Conservation (phyloP, 2,113 vertebrate genomes). For the Actenoides lindsayi region DNA sequence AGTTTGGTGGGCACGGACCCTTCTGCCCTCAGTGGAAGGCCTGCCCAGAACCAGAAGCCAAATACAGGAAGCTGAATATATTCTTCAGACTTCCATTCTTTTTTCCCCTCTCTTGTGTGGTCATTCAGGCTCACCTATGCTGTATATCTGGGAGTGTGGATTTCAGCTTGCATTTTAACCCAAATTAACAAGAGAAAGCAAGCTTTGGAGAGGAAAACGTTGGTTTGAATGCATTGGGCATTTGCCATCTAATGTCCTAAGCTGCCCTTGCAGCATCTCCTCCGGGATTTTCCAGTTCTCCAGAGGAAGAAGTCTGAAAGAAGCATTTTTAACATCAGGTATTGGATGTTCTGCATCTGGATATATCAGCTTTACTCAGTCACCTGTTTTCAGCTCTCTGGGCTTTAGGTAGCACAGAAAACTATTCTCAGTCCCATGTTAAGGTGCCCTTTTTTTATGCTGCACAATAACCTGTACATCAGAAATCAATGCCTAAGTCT, state of each 20-base stretch:
- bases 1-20: neutral
- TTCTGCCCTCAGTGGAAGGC: neutral
- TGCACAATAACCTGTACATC: neutral
- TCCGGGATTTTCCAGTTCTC: neutral
- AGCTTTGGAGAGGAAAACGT: neutral
- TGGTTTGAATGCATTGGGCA: neutral
- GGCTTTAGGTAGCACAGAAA: neutral
- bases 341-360: neutral
- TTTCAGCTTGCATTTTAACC: neutral
- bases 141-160: rapidly evolving
- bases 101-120: neutral
- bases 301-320: neutral
- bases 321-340: neutral
- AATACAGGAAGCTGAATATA: neutral
- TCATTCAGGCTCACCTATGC: neutral
- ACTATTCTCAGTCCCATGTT: neutral
- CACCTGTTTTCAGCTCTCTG: neutral
- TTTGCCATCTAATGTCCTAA: neutral
- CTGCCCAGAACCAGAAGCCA: neutral
- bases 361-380: neutral
- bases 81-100: neutral
- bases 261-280: neutral
- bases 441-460: neutral
- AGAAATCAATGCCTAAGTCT: neutral
- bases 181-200: neutral